Evolutionary conservation across 2,113 vertebrate species (phyloP), one percentile per base, ranked within the genome.

Genomic region (Ciconia boyciana): DNA sequence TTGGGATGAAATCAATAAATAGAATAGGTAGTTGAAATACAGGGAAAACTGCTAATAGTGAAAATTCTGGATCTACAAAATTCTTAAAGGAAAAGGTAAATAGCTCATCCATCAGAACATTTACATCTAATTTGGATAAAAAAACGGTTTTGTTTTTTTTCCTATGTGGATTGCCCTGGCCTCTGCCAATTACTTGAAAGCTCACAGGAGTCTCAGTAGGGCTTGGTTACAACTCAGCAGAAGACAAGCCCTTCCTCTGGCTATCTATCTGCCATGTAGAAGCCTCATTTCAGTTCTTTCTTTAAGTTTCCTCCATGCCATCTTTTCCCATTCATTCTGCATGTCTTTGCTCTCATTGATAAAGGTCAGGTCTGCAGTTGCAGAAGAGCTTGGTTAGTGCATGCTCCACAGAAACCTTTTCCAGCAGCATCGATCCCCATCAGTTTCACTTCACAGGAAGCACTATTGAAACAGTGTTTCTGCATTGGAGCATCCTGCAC

Each of bases 361-460:
- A 57, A 71, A 68, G 93, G 64, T 87, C 65, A 87, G 81, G 75
- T 90, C 87, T 78, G 87, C 91, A 91, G 89, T 85, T 71, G 68
- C 69, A 76, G 64, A 69, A 83, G 84, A 87, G 71, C 78, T 39
- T 70, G 87, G 64, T 90, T 62, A 83, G 91, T n/a, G 51, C 78
- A 75, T 28, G 62, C 52, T 65, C 87, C 78, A 81, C 36, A 55
- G 84, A 82, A 41, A 75, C 62, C 57, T 87, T 74, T 87, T n/a
- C 87, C 44, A 65, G 78, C 82, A 75, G 84, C 87, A 71, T 57
- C 1, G 12, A 78, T 88, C 66, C 64, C 58, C 51, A 83, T 85
- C 18, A 13, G 82, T 69, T 88, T 80, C 16, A 28, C 78, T 89
- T 55, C 93, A 69, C 91, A 69, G 68, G 65, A 68, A 61, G 78